A percentile compares a stretch with the other conserved stretches of the same genome.
Conservation (phyloP, 2,797 vertebrate genomes). For the Octomys mimax region DNA sequence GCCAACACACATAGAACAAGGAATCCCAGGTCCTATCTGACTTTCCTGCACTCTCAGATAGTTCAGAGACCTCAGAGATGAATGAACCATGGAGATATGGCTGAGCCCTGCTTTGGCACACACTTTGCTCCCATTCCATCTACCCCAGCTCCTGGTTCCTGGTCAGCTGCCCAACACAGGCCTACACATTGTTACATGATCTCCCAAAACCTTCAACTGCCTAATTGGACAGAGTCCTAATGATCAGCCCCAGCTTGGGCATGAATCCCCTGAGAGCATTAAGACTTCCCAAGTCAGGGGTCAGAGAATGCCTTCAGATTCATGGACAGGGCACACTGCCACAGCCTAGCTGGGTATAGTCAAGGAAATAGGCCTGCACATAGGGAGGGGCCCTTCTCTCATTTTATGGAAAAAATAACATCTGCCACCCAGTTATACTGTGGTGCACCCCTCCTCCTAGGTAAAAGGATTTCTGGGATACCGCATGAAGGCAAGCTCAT, state of each 20-base stretch:
- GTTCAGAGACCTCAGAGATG: background rate
- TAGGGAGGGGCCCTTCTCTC: background rate
- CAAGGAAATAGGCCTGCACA: background rate
- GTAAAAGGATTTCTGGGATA: background rate
- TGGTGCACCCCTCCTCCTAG: background rate
- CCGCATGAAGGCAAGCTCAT: background rate
- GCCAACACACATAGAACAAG: background rate
- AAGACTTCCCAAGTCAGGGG: background rate
- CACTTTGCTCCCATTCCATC: background rate
- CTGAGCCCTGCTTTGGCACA: background rate
- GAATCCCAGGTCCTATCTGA: background rate
- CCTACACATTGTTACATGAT: accelerated
- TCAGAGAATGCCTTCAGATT: background rate
- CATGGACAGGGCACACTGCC: background rate
- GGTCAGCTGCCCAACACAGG: accelerated
- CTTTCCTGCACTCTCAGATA: background rate
- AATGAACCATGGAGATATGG: background rate
- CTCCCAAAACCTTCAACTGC: background rate
- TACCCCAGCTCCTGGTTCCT: accelerated
- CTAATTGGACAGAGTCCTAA: background rate
- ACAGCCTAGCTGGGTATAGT: background rate
- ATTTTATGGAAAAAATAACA: background rate
- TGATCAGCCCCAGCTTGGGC: background rate
- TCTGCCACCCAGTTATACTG: background rate
- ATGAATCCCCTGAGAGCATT: background rate